Base-by-base conservation (phyloP, 1,140 invertebrate genomes). In the Elysia chlorotica region DNA sequence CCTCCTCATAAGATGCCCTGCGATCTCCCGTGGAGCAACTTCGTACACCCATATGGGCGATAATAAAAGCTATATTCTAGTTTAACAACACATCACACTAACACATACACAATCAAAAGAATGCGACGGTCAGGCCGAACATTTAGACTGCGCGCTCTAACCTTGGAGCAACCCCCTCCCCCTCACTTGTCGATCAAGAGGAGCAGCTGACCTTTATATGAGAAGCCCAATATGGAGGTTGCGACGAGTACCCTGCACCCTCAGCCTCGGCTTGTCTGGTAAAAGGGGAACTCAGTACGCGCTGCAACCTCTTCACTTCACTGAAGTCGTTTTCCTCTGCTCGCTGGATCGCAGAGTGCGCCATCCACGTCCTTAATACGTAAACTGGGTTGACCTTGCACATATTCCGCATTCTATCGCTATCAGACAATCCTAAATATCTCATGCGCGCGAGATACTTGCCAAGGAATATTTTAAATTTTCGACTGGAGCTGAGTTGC, bases 361-460 rank as follows among this genome's bases (percentile, higher is more conserved):
- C 88, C 73, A 92, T 87, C 89, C 91, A 91, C 77, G 92, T 92
- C 35, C 91, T 84, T 1, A 92, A 86, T 1, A 92, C 85, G 79
- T 83, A 88, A 62, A 82, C 78, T 2, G 91, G 91, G 82, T 92
- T 92, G 1, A 85, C 87, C 21, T 76, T 81, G 19, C 87, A 76
- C 91, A 92, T 91, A 1, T 81, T 28, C 21, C 84, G 78, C 62
- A 84, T 83, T 67, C 90, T 83, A 17, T 76, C 25, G 3, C 41
- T 38, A 59, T 85, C 81, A n/a, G 73, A 57, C 17, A 65, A 87
- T 79, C 30, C 76, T 74, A 28, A 76, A 25, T 35, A 89, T 56
- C 28, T 59, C 71, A 61, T 77, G 73, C 36, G n/a, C n/a, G n/a
- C n/a, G n/a, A n/a, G n/a, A n/a, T n/a, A n/a, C n/a, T n/a, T n/a